Evolutionary conservation across 2,113 vertebrate species (phyloP).

Genomic region (Orthonyx spaldingii): DNA sequence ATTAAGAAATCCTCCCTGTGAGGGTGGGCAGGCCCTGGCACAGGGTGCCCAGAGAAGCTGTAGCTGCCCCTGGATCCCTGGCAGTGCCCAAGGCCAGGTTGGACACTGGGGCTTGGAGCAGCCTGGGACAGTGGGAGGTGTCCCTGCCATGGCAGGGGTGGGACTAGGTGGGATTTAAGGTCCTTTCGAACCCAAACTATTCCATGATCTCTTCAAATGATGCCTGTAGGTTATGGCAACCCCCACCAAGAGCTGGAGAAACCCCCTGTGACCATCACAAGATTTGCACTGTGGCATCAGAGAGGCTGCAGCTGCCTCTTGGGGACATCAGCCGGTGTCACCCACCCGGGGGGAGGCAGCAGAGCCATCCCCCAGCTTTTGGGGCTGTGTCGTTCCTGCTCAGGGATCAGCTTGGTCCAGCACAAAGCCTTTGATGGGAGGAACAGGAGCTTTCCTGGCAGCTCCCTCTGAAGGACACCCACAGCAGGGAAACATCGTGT

Average conservation of each 20-base stretch:
- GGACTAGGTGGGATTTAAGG: neutral
- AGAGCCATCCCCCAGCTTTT: neutral
- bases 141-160: neutral
- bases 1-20: neutral
- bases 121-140: neutral
- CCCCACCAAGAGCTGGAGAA: neutral
- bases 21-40: neutral
- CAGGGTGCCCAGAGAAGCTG: neutral
- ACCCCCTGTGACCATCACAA: accelerated
- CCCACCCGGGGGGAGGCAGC: accelerated
- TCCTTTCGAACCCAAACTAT: neutral
- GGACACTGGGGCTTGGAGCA: neutral
- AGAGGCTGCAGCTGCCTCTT: accelerated
- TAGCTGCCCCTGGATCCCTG: neutral
- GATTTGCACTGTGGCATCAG: neutral
- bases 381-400: neutral
- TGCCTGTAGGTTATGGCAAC: neutral
- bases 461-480: neutral
- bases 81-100: neutral
- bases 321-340: neutral
- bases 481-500: neutral
- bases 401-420: neutral
- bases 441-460: neutral
- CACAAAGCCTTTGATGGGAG: neutral
- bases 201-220: neutral